Base-by-base conservation (phyloP, 1,140 invertebrate species). In the Pseudomyrmex concolor region DNA sequence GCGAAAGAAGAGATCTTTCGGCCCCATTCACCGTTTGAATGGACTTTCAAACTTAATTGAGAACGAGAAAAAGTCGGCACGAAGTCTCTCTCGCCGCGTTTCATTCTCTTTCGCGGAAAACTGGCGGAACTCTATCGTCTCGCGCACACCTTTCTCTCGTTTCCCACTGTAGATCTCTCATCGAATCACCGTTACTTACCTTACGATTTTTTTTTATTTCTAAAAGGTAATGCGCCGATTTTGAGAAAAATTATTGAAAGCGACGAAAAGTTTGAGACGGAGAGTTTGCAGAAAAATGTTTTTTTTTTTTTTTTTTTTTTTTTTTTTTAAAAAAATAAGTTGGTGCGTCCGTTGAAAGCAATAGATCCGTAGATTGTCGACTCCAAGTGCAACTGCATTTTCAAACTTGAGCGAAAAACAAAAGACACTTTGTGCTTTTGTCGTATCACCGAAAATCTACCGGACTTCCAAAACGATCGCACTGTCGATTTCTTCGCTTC, bases 11-110 rank as follows among this genome's bases (percentile, higher is more conserved):
- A 80, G 66, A 80, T 70, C 76, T 48, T 70, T 48, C 76, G 43
- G 64, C 43, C 55, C 34, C 64, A 54, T 80, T 71, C 66, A 68
- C 54, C 66, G 76, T 80, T 70, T 80, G 76, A 80, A 80, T 80
- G 66, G 76, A 80, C 54, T 80, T 80, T 70, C 66, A 80, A 80
- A 80, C 76, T 80, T 80, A 80, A 80, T 80, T 80, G 76, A 70
- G 76, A 80, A 80, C 43, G 66, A 48, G 76, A 71, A 80, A 80
- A 80, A 80, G 54, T 80, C 76, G 54, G 66, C 25, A 71, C 54
- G 55, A 80, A 78, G 76, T 78, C 76, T 78, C 64, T 34, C 64
- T 34, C 64, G 66, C 64, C 64, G 64, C 59, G 34, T 66, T 78
- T 78, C 54, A 78, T 78, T 78, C 64, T 78, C 43, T 78, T 78